Conservation (phyloP, 2,888 invertebrate genomes). For the Subacronicta megacephala region DNA sequence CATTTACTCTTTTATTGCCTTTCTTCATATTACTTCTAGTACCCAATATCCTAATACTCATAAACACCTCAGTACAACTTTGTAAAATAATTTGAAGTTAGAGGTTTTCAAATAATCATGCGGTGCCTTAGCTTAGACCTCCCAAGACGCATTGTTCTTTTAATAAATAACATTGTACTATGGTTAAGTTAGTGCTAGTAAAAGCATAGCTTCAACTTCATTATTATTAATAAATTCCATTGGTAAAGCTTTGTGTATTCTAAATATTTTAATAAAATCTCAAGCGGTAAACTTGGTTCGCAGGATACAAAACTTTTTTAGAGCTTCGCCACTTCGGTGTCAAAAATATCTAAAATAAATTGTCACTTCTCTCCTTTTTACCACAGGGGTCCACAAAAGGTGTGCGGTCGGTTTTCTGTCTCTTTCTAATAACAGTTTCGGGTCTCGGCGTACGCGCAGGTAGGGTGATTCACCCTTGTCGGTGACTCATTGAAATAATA, state of each 20-base stretch:
- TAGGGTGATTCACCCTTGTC: slow-evolving; percentile 64
- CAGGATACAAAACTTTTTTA: slow-evolving; percentile 39
- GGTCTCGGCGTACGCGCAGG: slow-evolving; percentile 60
- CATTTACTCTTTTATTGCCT: slow-evolving; percentile 21
- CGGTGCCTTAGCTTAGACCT: slow-evolving; percentile 42
- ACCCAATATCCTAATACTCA: slow-evolving; percentile 30
- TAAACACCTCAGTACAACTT: slow-evolving; percentile 26
- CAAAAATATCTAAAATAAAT: slow-evolving; percentile 57
- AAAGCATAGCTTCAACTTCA: slow-evolving; percentile 28
- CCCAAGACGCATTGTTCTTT: slow-evolving; percentile 43
- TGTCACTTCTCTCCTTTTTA: slow-evolving; percentile 53
- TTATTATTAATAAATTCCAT: slow-evolving; percentile 22
- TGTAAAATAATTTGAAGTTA: slow-evolving; percentile 39
- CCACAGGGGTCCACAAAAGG: slow-evolving; percentile 59
- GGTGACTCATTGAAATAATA: slow-evolving; percentile 51
- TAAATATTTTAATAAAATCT: slow-evolving; percentile 7
- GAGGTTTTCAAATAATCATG: slow-evolving; percentile 42
- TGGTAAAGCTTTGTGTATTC: slow-evolving; percentile 1
- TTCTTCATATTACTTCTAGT: slow-evolving; percentile 19
- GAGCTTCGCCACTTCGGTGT: slow-evolving; percentile 45
- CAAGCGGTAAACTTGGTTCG: not conserved
- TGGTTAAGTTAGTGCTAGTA: slow-evolving; percentile 33
- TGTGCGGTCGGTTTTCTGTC: slow-evolving; percentile 60
- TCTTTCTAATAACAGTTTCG: slow-evolving; percentile 56
- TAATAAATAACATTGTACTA: slow-evolving; percentile 27